These are phyloP conservation scores for Myopa testacea DNA, from an alignment of 2,888 invertebrate species.

Conservation along the genomic window DNA sequence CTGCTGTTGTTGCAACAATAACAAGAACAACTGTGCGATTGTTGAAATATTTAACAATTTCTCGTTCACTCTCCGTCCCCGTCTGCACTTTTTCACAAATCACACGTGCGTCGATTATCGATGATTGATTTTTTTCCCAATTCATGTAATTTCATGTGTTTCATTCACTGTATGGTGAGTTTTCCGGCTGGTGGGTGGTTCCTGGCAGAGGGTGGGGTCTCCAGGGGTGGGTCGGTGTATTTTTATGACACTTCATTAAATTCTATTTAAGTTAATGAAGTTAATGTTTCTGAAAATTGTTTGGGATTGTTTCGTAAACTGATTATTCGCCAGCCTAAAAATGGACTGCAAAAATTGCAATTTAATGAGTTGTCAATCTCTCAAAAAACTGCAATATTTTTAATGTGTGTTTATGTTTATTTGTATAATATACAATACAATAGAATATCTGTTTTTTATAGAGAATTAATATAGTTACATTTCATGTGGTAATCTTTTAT, in stretches of 20 bases:
- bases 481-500: no score
- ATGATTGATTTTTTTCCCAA: conserved; percentile 18
- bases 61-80: not conserved
- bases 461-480: no score
- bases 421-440: no score
- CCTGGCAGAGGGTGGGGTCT: not conserved
- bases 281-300: not conserved
- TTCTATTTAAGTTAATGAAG: conserved; percentile 5
- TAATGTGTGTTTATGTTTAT: no score
- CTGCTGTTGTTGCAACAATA: conserved; percentile 7
- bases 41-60: conserved; percentile 29
- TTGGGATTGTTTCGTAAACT: not conserved
- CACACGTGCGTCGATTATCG: conserved; percentile 27
- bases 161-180: not conserved
- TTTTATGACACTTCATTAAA: conserved; percentile 30
- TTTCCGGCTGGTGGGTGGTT: not conserved
- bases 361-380: no score
- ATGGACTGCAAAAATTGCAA: not conserved
- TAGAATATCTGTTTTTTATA: no score
- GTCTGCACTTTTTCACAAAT: conserved; percentile 17
- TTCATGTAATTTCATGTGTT: conserved; percentile 12
- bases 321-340: not conserved
- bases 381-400: no score
- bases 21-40: not conserved
- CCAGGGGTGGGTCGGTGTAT: not conserved